Evolutionary conservation across 2,797 vertebrate genomes (phyloP).

Genomic region (Cheirogaleus major): DNA sequence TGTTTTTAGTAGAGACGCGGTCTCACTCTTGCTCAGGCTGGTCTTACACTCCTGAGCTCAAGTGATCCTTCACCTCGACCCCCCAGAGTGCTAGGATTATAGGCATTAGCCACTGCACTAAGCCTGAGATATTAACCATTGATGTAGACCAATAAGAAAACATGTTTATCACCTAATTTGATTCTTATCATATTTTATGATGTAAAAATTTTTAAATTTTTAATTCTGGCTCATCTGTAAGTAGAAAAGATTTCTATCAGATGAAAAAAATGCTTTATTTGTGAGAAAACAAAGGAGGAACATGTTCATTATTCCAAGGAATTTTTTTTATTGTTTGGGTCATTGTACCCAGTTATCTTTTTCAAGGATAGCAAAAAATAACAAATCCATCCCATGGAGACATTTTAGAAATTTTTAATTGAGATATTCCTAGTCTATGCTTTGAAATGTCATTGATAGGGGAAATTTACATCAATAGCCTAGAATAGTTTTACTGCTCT

Average conservation of each 20-base stretch:
- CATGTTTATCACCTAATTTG: neutral
- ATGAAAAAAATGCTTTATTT: neutral
- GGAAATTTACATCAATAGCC: neutral
- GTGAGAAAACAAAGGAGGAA: neutral
- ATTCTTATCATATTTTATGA: constrained; percentile 7
- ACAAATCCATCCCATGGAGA: neutral
- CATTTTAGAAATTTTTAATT: neutral
- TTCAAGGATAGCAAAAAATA: neutral
- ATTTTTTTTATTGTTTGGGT: neutral
- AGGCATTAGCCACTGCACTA: too few relatives aligned
- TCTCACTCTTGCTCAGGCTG: too few relatives aligned
- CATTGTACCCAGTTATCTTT: neutral
- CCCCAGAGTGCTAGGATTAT: too few relatives aligned
- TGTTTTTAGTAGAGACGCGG: too few relatives aligned
- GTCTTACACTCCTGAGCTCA: too few relatives aligned
- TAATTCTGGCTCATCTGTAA: neutral
- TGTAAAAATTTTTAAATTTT: neutral
- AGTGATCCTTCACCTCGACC: too few relatives aligned
- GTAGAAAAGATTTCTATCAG: neutral
- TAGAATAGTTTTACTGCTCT: neutral
- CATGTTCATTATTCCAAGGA: neutral
- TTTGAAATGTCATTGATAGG: neutral
- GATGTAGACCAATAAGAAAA: neutral
- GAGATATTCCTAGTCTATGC: neutral
- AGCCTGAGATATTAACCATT: neutral